These are phyloP conservation scores for Albula goreensis DNA, from an alignment of 2,113 vertebrate species.

Conservation along the genomic window DNA sequence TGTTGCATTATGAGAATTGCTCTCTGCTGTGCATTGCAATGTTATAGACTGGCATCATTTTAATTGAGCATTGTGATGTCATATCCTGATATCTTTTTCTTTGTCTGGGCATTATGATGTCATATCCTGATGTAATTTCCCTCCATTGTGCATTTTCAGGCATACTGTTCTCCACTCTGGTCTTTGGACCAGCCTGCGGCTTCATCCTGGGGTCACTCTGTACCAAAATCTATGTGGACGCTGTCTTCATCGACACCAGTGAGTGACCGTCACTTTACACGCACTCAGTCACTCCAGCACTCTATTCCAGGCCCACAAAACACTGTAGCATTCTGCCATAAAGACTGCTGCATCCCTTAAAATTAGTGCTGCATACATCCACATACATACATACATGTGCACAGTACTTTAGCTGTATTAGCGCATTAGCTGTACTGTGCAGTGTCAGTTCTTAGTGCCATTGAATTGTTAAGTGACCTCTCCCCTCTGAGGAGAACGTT, in stretches of 20 bases:
- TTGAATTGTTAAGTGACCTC: too few species aligned
- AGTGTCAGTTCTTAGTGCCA: neutral
- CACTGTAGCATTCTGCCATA: neutral
- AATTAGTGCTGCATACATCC: neutral
- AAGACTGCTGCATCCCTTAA: too few species aligned
- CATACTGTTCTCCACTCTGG: conserved; percentile 71
- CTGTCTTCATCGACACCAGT: conserved; percentile 75
- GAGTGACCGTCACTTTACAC: conserved; percentile 36
- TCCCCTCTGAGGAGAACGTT: too few species aligned
- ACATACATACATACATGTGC: neutral
- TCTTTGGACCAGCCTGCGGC: conserved; percentile 72
- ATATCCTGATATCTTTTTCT: neutral
- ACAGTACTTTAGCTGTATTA: neutral
- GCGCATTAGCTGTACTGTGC: neutral
- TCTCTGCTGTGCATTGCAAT: neutral
- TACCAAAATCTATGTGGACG: conserved; percentile 76
- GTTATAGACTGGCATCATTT: too few species aligned
- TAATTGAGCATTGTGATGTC: neutral
- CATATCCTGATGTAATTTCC: neutral
- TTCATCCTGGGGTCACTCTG: conserved; percentile 73
- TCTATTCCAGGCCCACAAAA: neutral
- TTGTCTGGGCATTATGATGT: neutral
- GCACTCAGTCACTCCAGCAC: neutral
- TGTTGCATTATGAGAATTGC: neutral
- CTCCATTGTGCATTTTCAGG: conserved; percentile 49